Conservation (phyloP, 2,113 vertebrate genomes). For the Brachyhypopomus occidentalis region DNA sequence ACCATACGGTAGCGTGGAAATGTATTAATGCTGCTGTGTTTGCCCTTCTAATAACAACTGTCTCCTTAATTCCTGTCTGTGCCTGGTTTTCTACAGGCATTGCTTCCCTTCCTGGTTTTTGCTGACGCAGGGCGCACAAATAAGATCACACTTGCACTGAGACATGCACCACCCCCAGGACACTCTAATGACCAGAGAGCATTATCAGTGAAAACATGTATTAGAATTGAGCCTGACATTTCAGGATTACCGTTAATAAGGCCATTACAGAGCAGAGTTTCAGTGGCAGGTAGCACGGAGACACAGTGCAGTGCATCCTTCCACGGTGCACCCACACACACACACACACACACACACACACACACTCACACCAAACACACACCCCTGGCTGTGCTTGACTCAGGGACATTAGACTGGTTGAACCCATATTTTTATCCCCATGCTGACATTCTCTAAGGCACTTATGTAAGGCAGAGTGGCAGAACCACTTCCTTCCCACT, state of each 20-base stretch:
- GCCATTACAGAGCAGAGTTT: constrained; percentile 50
- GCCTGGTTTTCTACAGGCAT: constrained; percentile 22
- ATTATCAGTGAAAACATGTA: constrained; percentile 54
- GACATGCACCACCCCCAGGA: constrained; percentile 30
- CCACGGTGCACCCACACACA: constrained; percentile 28
- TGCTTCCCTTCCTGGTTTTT: constrained; percentile 32
- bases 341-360: constrained; percentile 24
- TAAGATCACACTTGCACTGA: constrained; percentile 29
- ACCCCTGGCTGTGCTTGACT: constrained; percentile 46
- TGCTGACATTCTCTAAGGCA: constrained; percentile 52
- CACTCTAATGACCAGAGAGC: constrained; percentile 53
- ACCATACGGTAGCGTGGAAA: constrained; percentile 5
- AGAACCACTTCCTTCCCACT: constrained; percentile 47
- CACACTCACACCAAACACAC: constrained; percentile 17
- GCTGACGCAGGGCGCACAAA: constrained; percentile 36
- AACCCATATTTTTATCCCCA: constrained; percentile 57
- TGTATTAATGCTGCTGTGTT: background rate
- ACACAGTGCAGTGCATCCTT: constrained; percentile 37
- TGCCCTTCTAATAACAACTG: background rate
- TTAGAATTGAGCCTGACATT: constrained; percentile 58
- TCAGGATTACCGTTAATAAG: constrained; percentile 53
- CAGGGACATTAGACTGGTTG: constrained; percentile 54
- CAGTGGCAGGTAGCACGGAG: constrained; percentile 55
- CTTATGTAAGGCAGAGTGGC: constrained; percentile 58
- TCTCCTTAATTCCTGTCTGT: background rate